Evolutionary conservation across 2,797 vertebrate species (phyloP).

Genomic region (Hafferia zeledoni): DNA sequence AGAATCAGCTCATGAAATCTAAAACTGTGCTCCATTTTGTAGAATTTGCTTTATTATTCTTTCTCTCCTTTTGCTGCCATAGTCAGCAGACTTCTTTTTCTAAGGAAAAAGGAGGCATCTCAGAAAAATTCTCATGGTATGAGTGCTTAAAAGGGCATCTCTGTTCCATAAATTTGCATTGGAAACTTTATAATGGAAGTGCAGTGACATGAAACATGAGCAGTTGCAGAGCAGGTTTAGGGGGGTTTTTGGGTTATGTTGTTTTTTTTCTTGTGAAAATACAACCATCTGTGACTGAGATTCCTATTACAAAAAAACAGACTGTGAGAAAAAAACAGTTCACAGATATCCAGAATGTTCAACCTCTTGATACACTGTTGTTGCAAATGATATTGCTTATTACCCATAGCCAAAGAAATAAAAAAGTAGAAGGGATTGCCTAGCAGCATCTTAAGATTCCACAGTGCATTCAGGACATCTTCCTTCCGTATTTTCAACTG

Average conservation of each 20-base stretch:
- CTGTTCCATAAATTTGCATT: background rate
- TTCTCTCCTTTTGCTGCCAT: background rate
- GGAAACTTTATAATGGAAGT: background rate
- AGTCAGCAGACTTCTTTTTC: background rate
- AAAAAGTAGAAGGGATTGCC: background rate
- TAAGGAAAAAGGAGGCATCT: background rate
- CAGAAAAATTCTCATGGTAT: background rate
- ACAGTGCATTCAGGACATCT: background rate
- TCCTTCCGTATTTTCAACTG: background rate
- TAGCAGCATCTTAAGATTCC: background rate
- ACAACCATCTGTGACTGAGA: background rate
- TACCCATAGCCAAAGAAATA: background rate
- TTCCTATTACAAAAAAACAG: background rate
- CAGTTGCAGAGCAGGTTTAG: background rate
- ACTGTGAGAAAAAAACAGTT: background rate
- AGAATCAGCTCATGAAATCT: background rate
- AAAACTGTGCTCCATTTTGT: background rate
- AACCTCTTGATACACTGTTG: background rate
- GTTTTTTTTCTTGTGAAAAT: background rate
- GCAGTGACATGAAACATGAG: background rate
- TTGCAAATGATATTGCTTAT: background rate
- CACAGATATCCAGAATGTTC: background rate
- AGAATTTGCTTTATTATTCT: background rate
- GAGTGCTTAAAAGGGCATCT: background rate
- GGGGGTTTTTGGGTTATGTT: rapidly evolving